Conservation (phyloP, 2,888 invertebrate species). For the Apotomis turbidana region DNA sequence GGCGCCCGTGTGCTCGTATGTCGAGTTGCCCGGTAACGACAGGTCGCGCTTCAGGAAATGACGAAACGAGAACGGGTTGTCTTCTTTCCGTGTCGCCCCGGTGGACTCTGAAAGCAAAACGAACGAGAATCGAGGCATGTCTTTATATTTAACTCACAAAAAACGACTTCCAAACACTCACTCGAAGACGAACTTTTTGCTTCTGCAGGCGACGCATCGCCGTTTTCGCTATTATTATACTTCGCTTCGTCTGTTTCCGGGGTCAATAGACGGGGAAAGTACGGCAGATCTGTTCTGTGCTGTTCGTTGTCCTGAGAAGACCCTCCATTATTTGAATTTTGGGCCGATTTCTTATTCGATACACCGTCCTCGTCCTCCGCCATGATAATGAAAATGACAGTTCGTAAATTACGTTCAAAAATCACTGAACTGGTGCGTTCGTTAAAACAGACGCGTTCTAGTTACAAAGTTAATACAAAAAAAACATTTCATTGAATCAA, state of each 20-base stretch:
- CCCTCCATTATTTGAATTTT: slow-evolving; percentile 73
- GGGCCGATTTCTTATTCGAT: slow-evolving; percentile 77
- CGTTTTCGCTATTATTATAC: slow-evolving; percentile 74
- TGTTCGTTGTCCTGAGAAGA: slow-evolving; percentile 71
- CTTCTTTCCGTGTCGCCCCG: slow-evolving; percentile 84
- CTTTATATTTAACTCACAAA: slow-evolving; percentile 75
- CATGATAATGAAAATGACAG: slow-evolving; percentile 80
- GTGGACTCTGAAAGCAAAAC: slow-evolving; percentile 72
- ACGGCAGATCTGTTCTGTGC: slow-evolving; percentile 60
- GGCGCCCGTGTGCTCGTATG: slow-evolving; percentile 88
- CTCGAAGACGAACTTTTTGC: slow-evolving; percentile 75
- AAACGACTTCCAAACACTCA: slow-evolving; percentile 79
- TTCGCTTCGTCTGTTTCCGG: slow-evolving; percentile 79
- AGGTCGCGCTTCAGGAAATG: slow-evolving; percentile 90
- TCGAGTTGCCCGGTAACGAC: slow-evolving; percentile 79
- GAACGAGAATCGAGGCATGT: slow-evolving; percentile 57
- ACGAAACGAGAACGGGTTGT: slow-evolving; percentile 93
- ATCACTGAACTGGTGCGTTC: slow-evolving; percentile 42
- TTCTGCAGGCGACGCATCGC: slow-evolving; percentile 65
- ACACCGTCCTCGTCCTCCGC: slow-evolving; percentile 82
- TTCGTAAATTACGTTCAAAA: slow-evolving; percentile 57
- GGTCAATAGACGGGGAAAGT: slow-evolving; percentile 58
- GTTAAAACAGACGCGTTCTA: slow-evolving; percentile 9
- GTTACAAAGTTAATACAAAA: background rate
- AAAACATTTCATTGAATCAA: too few relatives aligned